These are phyloP conservation scores for Lathamus discolor DNA, from an alignment of 2,113 vertebrate species.

Conservation along the genomic window DNA sequence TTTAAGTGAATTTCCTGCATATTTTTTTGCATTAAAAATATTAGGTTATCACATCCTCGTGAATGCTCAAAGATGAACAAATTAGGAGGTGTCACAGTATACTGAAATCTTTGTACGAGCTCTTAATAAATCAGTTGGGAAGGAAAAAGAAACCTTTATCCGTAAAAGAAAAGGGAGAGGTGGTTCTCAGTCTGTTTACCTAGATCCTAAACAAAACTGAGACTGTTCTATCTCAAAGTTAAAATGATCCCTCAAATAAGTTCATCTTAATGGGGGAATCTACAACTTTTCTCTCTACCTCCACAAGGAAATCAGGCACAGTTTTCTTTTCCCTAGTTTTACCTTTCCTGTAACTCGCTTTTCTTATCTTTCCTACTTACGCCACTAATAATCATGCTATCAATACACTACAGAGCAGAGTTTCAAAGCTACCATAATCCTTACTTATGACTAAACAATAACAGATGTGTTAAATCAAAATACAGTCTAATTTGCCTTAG, in stretches of 20 bases:
- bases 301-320: not conserved
- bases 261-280: not conserved
- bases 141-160: not conserved
- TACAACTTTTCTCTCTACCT: not conserved
- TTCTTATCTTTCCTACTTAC: not conserved
- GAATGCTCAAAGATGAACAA: conserved; percentile 16
- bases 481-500: not conserved
- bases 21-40: conserved; percentile 59
- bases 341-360: not conserved
- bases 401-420: not conserved
- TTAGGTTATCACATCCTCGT: conserved; percentile 26
- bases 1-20: conserved; percentile 32
- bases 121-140: conserved; percentile 38
- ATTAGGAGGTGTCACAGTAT: conserved; percentile 14
- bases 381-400: not conserved
- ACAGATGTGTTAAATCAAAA: not conserved
- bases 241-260: not conserved
- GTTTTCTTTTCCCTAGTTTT: not conserved
- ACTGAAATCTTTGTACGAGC: conserved; percentile 20
- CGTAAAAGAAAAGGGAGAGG: not conserved
- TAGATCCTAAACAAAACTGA: not conserved
- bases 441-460: not conserved
- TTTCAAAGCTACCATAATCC: not conserved
- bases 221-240: not conserved
- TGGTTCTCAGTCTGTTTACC: not conserved